These are phyloP conservation scores for Dioctria linearis DNA, from an alignment of 2,888 invertebrate species.

Conservation along the genomic window DNA sequence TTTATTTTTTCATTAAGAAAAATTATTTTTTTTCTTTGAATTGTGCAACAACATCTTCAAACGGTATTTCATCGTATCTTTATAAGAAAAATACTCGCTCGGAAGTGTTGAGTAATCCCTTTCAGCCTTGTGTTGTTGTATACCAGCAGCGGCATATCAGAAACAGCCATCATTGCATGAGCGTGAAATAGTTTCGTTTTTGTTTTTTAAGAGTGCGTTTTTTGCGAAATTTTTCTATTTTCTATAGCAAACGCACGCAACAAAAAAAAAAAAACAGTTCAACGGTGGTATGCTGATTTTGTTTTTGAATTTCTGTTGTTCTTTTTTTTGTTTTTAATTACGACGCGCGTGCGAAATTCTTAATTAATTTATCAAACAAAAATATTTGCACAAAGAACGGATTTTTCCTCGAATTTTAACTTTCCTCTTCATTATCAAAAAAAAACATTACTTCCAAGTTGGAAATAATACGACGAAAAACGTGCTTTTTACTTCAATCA, in stretches of 20 bases:
- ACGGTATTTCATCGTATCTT: conserved; percentile 47
- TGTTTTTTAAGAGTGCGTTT: not conserved
- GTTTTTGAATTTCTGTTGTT: not conserved
- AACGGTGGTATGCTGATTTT: conserved; percentile 5
- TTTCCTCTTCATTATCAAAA: not conserved
- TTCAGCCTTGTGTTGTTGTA: conserved; percentile 20
- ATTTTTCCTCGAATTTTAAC: not conserved
- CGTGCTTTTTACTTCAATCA: not conserved
- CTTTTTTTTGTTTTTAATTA: not conserved
- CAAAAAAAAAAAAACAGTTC: not conserved
- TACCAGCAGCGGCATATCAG: too few relatives aligned
- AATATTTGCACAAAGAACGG: not conserved
- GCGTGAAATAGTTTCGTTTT: conserved; percentile 43
- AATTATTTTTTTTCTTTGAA: conserved; percentile 19
- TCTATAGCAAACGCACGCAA: not conserved
- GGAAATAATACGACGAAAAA: not conserved
- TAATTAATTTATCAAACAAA: too few relatives aligned
- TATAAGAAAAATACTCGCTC: conserved; percentile 27
- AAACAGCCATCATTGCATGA: conserved; percentile 37
- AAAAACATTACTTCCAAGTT: not conserved
- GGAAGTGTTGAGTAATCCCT: conserved; percentile 52
- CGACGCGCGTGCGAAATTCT: not conserved
- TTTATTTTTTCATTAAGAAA: too few relatives aligned
- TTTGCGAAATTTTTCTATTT: conserved; percentile 49
- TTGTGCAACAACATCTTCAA: conserved; percentile 40